Conservation (phyloP, 35 echinoderm and acorn worm species). For the Holothuria glaberrima region DNA sequence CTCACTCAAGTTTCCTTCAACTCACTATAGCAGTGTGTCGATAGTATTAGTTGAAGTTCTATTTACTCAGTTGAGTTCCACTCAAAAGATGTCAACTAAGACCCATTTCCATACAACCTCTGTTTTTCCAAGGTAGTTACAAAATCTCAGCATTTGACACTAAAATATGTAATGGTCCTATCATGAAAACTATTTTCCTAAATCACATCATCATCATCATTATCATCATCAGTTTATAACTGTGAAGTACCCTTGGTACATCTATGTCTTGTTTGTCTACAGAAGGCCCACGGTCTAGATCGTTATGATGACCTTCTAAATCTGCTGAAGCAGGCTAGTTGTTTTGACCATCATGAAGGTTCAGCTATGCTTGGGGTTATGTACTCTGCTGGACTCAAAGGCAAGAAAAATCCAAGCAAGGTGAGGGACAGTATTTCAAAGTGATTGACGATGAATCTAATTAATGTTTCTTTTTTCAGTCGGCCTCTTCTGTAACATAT, state of each 20-base stretch:
- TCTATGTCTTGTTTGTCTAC: not conserved
- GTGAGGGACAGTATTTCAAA: slow-evolving; percentile 41
- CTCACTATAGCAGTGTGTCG: too few relatives aligned
- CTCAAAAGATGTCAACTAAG: too few relatives aligned
- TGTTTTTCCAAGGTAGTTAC: too few relatives aligned
- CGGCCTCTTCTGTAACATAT: not conserved
- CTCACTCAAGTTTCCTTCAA: too few relatives aligned
- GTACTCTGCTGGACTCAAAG: slow-evolving; percentile 73
- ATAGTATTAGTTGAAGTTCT: too few relatives aligned
- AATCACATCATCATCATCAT: too few relatives aligned
- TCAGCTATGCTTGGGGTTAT: slow-evolving; percentile 78
- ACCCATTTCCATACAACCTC: too few relatives aligned
- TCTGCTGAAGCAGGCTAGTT: slow-evolving; percentile 85
- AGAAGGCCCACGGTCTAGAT: slow-evolving; percentile 48
- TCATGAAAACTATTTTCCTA: too few relatives aligned
- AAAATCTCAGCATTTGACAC: too few relatives aligned
- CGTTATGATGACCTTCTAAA: slow-evolving; percentile 49
- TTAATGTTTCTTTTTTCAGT: not conserved
- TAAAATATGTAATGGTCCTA: too few relatives aligned
- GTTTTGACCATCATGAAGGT: slow-evolving; percentile 77
- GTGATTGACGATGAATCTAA: not conserved
- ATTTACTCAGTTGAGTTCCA: too few relatives aligned
- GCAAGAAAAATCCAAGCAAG: slow-evolving; percentile 37
- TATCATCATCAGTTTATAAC: too few relatives aligned
- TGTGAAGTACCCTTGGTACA: not conserved